Conservation (phyloP, 2,113 vertebrate genomes). For the Neomonachus schauinslandi region DNA sequence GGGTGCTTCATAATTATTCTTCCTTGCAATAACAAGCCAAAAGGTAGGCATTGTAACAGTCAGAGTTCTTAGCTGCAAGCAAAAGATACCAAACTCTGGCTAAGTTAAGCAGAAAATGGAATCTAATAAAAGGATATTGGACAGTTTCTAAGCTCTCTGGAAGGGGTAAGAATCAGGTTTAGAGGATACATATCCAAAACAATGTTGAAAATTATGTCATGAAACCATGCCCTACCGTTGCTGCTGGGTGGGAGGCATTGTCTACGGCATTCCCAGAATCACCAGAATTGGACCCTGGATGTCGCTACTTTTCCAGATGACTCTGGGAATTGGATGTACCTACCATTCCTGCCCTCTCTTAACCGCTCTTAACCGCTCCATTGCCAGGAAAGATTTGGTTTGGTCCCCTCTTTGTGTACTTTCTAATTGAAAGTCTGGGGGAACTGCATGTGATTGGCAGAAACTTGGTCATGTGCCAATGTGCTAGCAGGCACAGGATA, state of each 20-base stretch:
- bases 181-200: not conserved
- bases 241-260: not conserved
- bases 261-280: not conserved
- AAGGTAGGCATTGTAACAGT: not conserved
- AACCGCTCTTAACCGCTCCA: not conserved
- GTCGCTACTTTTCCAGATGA: not conserved
- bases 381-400: not conserved
- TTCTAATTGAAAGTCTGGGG: slow-evolving; percentile 16
- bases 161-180: not conserved
- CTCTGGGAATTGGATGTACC: not conserved
- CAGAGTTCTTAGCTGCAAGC: not conserved
- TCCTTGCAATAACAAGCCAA: not conserved
- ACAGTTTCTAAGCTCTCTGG: not conserved
- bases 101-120: slow-evolving; percentile 39
- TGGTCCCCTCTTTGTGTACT: not conserved
- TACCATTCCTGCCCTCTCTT: not conserved
- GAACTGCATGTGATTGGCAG: not conserved
- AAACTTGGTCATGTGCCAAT: not conserved
- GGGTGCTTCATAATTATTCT: not conserved
- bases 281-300: not conserved
- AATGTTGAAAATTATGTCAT: not conserved
- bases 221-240: not conserved
- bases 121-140: not conserved
- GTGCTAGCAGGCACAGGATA: not conserved
- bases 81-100: not conserved